Conservation (phyloP, 2,888 invertebrate genomes). For the Dicycla oo region DNA sequence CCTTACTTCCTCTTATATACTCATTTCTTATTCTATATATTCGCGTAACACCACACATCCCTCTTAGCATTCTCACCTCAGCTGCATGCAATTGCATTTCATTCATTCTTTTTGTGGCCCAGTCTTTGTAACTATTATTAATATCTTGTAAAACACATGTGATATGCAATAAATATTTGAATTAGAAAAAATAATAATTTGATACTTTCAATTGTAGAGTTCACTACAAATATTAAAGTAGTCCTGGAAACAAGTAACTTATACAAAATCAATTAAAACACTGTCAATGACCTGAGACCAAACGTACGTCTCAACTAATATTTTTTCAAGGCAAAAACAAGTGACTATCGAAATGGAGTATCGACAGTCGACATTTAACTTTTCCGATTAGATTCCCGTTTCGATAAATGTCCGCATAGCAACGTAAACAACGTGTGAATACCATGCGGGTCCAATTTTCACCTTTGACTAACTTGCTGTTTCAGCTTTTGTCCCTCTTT, state of each 20-base stretch:
- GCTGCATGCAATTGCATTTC: too few species aligned
- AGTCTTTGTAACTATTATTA: background rate
- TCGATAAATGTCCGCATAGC: constrained; percentile 46
- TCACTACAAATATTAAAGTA: background rate
- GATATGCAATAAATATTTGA: background rate
- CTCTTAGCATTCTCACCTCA: too few species aligned
- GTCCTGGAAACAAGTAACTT: background rate
- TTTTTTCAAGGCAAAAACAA: constrained; percentile 32
- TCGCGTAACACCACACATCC: too few species aligned
- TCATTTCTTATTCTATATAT: too few species aligned
- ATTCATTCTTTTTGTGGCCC: too few species aligned
- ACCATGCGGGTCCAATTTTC: constrained; percentile 53
- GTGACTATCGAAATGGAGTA: constrained; percentile 24
- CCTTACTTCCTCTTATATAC: too few species aligned
- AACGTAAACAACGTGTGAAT: constrained; percentile 46
- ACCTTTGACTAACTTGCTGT: constrained; percentile 34
- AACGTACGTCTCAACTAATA: background rate
- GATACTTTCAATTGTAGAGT: background rate
- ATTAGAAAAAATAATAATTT: background rate
- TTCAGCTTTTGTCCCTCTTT: constrained; percentile 37
- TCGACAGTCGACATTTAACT: constrained; percentile 31
- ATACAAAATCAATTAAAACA: constrained; percentile 1
- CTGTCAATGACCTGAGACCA: constrained; percentile 3
- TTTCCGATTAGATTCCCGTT: constrained; percentile 44
- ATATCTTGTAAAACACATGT: background rate